These are phyloP conservation scores for Eupeodes latifasciatus DNA, from an alignment of 2,888 invertebrate species.

Conservation along the genomic window DNA sequence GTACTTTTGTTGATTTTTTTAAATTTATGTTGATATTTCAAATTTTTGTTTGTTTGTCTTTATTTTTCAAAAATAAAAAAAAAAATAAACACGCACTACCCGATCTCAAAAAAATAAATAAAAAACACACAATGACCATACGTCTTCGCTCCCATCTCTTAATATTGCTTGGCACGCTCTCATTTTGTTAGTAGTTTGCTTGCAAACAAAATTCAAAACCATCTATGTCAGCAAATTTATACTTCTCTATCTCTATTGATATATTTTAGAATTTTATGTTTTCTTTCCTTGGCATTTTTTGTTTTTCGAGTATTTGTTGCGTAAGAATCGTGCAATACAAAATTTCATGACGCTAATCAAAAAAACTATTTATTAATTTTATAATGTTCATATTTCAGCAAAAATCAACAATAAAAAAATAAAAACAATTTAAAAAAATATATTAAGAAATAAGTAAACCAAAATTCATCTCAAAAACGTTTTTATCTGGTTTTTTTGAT, in stretches of 20 bases:
- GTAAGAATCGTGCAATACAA: conserved; percentile 56
- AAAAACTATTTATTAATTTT: not conserved
- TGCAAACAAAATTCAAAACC: conserved; percentile 56
- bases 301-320: conserved; percentile 36
- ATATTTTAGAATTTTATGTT: conserved; percentile 6
- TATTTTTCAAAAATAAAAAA: conserved; percentile 1
- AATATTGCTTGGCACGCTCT: conserved; percentile 73
- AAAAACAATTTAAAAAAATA: not conserved
- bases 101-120: conserved; percentile 16
- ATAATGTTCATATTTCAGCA: conserved; percentile 43
- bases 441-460: not conserved
- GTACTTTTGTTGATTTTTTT: conserved; percentile 9
- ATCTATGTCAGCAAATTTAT: conserved; percentile 23
- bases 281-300: conserved; percentile 42
- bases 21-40: conserved; percentile 31
- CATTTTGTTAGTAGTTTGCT: conserved; percentile 70
- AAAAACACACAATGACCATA: conserved; percentile 59
- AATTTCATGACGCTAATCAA: conserved; percentile 56
- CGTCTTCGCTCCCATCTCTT: conserved; percentile 67
- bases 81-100: conserved; percentile 44
- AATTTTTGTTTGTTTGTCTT: conserved; percentile 16
- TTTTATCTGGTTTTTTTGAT: conserved; percentile 72
- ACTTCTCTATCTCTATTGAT: conserved; percentile 44
- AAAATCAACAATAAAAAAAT: conserved; percentile 38
- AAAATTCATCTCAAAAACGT: conserved; percentile 63